Base-by-base conservation (phyloP, 1,140 invertebrate genomes). In the Hylyphantes graminicola region DNA sequence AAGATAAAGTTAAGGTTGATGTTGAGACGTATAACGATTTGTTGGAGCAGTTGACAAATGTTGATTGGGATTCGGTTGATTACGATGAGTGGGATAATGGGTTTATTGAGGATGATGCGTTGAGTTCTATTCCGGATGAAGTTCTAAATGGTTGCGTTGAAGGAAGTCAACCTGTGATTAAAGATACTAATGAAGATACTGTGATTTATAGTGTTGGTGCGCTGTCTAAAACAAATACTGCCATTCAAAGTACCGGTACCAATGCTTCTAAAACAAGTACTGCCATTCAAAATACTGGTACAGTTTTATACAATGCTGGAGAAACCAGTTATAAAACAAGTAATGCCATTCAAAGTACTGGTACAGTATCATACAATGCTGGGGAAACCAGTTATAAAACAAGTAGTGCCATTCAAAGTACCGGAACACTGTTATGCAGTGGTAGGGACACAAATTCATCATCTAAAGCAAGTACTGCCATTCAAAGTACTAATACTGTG, bases 61-160 rank as follows among this genome's bases (percentile, higher is more conserved):
- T 78, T 15, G 70, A 83, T 54, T 83, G 80, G 80, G 80, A 83
- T 9, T 61, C 67, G 2, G 35, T 50, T 50, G 76, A 78, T 21
- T 13, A 53, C 17, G 70, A 83, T n/a, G 72, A 83, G 53, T 83
- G 70, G 72, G 80, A 83, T 21, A 83, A 83, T 57, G 80, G 80
- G 8, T 83, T 75, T 75, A 19, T 74, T 7, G 80, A 48, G 13
- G 80, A 83, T n/a, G 80, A 74, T 17, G 80, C 15, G 11, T 48
- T 83, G 50, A 83, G 80, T 67, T 21, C 19, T 12, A 75, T 83
- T 64, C 80, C 80, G 8, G 80, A 83, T 7, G 72, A 83, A 10
- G 51, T 83, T 17, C 67, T 83, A 55, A 48, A 50, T 50, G 80
- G 80, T 48, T 59, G 9, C 21, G 21, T 4, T 61, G 12, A 61